Evolutionary conservation across 2,113 vertebrate genomes (phyloP).

Genomic region (Scophthalmus maximus): DNA sequence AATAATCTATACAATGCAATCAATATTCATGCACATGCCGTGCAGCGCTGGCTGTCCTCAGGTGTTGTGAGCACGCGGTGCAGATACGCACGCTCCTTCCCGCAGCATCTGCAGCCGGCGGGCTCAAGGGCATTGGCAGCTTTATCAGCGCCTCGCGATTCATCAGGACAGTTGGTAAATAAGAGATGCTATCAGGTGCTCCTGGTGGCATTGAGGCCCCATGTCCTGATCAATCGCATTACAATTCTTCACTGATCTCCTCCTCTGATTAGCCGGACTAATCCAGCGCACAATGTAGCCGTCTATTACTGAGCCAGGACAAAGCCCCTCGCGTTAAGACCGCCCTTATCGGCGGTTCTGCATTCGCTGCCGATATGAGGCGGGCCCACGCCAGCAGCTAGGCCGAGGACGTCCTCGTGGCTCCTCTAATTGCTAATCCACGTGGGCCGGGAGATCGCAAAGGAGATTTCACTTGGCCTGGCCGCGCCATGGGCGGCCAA

Average conservation of each 20-base stretch:
- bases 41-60: slow-evolving; percentile 27
- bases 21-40: slow-evolving; percentile 35
- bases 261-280: slow-evolving; percentile 78
- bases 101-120: slow-evolving; percentile 22
- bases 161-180: slow-evolving; percentile 81
- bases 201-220: slow-evolving; percentile 76
- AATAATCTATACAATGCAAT: slow-evolving; percentile 61
- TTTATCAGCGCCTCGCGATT: slow-evolving; percentile 74
- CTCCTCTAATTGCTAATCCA: slow-evolving; percentile 75
- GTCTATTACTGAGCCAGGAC: slow-evolving; percentile 71
- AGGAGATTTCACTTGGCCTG: slow-evolving; percentile 46
- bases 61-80: slow-evolving; percentile 16
- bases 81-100: slow-evolving; percentile 33
- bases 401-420: slow-evolving; percentile 49
- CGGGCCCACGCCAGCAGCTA: slow-evolving; percentile 20
- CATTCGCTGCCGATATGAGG: slow-evolving; percentile 67
- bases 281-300: slow-evolving; percentile 79
- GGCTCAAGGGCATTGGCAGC: slow-evolving; percentile 79
- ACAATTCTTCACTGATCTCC: slow-evolving; percentile 82
- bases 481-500: slow-evolving; percentile 42
- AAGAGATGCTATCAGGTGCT: slow-evolving; percentile 83
- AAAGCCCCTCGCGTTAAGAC: slow-evolving; percentile 58
- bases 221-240: slow-evolving; percentile 84
- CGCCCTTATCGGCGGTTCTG: slow-evolving; percentile 73
- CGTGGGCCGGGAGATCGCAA: slow-evolving; percentile 49